Conservation (phyloP, 2,888 invertebrate genomes). For the Mesorhabditis spiculigera region DNA sequence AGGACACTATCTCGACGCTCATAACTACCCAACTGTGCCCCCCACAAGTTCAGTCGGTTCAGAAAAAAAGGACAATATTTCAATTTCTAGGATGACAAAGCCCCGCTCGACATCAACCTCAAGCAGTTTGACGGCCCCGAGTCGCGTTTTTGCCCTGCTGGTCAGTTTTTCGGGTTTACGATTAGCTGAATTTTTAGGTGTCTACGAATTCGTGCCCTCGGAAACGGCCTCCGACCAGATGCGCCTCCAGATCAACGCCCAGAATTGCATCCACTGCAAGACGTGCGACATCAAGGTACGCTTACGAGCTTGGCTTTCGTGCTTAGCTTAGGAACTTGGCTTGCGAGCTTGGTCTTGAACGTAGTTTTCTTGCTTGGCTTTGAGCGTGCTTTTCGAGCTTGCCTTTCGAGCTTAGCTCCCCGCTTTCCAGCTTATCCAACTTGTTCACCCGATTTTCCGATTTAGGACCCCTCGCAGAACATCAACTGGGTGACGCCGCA, state of each 20-base stretch:
- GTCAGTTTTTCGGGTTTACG: constrained; percentile 61
- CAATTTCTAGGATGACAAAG: constrained; percentile 70
- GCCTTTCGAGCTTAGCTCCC: constrained; percentile 96
- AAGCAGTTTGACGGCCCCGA: constrained; percentile 87
- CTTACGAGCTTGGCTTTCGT: no score
- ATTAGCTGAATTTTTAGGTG: constrained; percentile 71
- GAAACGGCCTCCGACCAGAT: constrained; percentile 74
- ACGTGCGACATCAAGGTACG: constrained; percentile 89
- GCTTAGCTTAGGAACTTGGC: no score
- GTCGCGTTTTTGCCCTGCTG: constrained; percentile 92
- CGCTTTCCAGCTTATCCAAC: constrained; percentile 58
- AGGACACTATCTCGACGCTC: no score
- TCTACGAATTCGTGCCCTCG: constrained; percentile 92
- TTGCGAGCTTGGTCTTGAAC: no score
- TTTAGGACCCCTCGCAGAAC: constrained; percentile 94
- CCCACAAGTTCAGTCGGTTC: no score
- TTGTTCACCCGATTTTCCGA: constrained; percentile 58
- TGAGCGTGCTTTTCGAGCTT: constrained; percentile 74
- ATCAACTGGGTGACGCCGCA: constrained; percentile 99
- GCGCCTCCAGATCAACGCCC: constrained; percentile 91
- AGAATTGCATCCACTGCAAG: constrained; percentile 98
- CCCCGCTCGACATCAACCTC: constrained; percentile 83
- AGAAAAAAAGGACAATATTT: constrained; percentile 70
- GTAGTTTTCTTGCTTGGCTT: no score
- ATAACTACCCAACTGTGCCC: no score